Base-by-base conservation (phyloP, 2,888 invertebrate species). In the Tryphoninae sp. region DNA sequence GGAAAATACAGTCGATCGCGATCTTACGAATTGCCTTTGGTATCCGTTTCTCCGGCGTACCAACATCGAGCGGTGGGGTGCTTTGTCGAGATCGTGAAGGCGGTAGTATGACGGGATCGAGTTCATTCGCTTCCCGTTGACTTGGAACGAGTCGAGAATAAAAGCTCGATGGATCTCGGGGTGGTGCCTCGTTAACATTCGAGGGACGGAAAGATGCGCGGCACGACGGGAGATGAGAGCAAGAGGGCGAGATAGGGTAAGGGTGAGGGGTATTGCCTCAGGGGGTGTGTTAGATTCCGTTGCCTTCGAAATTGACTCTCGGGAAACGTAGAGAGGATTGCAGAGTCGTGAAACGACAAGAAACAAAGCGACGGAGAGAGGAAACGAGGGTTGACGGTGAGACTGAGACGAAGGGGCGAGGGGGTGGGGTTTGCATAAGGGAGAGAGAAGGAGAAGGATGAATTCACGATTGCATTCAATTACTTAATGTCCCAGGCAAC, bases 401-500 rank as follows among this genome's bases (percentile, higher is more conserved):
- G 53, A 61, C 26, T 19, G 16, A 49, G 33, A 61, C 67, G 55
- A 62, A 26, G 26, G 62, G 74, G 53, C 26, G 64, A 45, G n/a
- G 45, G 59, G 58, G n/a, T 33, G 3, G 67, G n/a, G 42, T 22
- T 26, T 23, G 59, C 55, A 55, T n/a, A 22, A 22, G 55, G 40
- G 16, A 53, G 33, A 53, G 58, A 42, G 22, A 64, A 49, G 62
- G 69, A 79, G 22, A 64, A 49, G 62, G 69, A 79, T 85, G 84
- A 83, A 81, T 84, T 83, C 75, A 74, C 84, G 83, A 86, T 87
- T 86, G 85, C 85, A 88, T 88, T 88, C 88, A 86, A 89, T 89
- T 88, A 89, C 88, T 87, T 88, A 86, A 86, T 83, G 85, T 86
- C 83, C 76, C 78, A 71, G 69, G 79, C 75, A 81, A 82, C 82